Percentiles rank a stretch among this genome's conserved stretches.
phyloP scores from a whole-genome alignment of 2,113 vertebrate species.

The Toxostoma redivivum region DNA sequence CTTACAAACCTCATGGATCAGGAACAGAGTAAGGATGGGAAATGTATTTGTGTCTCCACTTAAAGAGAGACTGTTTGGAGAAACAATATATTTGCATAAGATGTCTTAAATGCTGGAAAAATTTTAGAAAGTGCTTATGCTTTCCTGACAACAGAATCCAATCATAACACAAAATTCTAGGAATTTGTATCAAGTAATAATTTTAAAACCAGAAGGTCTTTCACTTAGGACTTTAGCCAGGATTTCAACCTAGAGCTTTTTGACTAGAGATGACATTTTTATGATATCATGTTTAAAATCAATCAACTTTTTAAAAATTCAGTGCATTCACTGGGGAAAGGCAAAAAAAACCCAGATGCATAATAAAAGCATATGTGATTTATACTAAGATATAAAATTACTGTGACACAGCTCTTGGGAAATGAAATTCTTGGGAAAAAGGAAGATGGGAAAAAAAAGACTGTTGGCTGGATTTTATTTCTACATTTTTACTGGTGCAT shows the following conservation, averaged over 20 bases:
- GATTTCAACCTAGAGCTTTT: neutral
- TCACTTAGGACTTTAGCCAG: neutral
- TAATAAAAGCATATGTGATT: slow-evolving; percentile 8
- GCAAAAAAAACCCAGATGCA: neutral
- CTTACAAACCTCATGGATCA: neutral
- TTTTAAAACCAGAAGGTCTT: slow-evolving; percentile 12
- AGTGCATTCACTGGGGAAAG: neutral
- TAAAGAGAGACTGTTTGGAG: neutral
- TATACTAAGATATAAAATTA: neutral
- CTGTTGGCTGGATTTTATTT: neutral
- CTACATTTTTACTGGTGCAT: neutral
- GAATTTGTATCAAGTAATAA: neutral
- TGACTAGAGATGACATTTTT: neutral
- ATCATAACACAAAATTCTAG: neutral
- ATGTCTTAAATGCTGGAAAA: neutral
- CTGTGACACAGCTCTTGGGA: neutral
- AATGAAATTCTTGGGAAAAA: neutral
- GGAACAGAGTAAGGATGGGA: neutral
- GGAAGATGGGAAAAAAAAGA: neutral
- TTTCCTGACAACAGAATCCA: neutral
- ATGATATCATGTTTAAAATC: neutral
- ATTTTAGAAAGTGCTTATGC: neutral
- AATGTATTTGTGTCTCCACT: fast-evolving
- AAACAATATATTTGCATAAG: neutral
- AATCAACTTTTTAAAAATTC: neutral